Evolutionary conservation across 2,888 invertebrate genomes (phyloP), one percentile per base, ranked within the genome.

Genomic region (Elmis aenea): DNA sequence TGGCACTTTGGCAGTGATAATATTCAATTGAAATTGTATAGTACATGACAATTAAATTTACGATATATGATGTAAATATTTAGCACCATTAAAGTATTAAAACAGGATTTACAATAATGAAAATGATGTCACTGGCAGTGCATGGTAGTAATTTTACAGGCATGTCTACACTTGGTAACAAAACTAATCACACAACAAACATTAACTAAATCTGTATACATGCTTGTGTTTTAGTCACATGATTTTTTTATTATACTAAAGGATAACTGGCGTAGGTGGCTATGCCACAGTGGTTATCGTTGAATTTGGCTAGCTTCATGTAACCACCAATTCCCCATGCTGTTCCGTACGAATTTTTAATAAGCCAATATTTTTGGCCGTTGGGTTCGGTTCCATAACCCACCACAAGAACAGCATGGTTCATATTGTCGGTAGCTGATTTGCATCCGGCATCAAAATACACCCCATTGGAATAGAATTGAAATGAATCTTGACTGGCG

Each of bases 361-460:
- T 75, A 4, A 82, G 58, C 81, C 82, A 83, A 52, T 78, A 83
- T 46, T 78, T 76, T 13, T 68, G 51, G 2, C 72, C 72, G n/a
- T 66, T 46, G 50, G 75, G 74, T 50, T 77, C 77, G 4, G 79
- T 74, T 45, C 88, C 88, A 67, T 86, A 89, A 0, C 89, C 90
- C 6, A 89, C 85, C 35, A 80, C 77, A 50, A 89, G 64, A 14
- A 83, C 86, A 41, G 88, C 93, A 58, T 94, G 94, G 69, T 93
- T 90, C 37, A 93, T 72, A 44, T 75, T 67, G 21, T 73, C 64
- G 0, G 75, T 57, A 43, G 79, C 77, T 22, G 55, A 59, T 6
- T 55, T 56, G 70, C 94, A 94, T 27, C 77, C 67, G 25, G 79
- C 77, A 52, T 91, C 90, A 61, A 76, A 79, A 71, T 92, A 94